These are phyloP conservation scores for Himalopsyche tibetana DNA, from an alignment of 2,888 invertebrate genomes.

Conservation along the genomic window DNA sequence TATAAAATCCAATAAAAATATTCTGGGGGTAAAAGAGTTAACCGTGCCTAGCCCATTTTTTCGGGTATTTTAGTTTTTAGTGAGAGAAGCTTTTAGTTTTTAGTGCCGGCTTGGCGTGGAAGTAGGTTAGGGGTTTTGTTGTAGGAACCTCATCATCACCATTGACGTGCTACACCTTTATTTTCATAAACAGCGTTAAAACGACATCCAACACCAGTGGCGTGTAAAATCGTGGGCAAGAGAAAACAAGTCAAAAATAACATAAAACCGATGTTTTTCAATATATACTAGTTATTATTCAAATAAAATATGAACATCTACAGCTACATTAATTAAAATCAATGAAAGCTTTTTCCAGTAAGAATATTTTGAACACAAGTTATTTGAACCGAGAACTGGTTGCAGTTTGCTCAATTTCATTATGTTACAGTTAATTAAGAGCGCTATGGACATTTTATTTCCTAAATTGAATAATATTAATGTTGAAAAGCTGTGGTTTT, in stretches of 20 bases:
- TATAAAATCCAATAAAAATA: background rate
- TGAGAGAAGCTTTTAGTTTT: background rate
- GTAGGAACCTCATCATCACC: constrained; percentile 22
- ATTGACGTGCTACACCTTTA: constrained; percentile 52
- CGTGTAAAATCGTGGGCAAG: background rate
- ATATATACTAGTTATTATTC: too few species aligned
- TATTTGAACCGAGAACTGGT: too few species aligned
- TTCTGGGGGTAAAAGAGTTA: constrained; percentile 9
- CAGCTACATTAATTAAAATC: too few species aligned
- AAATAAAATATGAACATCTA: too few species aligned
- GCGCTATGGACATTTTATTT: too few species aligned
- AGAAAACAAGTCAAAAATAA: background rate
- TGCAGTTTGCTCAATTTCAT: too few species aligned
- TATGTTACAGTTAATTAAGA: too few species aligned
- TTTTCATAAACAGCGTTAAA: constrained; percentile 50
- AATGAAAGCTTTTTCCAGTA: too few species aligned
- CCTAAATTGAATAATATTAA: too few species aligned
- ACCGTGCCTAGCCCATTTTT: constrained; percentile 55
- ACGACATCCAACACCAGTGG: background rate
- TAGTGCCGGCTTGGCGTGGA: constrained; percentile 4
- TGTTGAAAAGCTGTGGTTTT: too few species aligned
- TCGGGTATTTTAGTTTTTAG: constrained; percentile 51
- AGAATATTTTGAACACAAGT: too few species aligned
- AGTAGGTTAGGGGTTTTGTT: constrained; percentile 51
- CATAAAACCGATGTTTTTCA: too few species aligned